Conservation (phyloP, 2,113 vertebrate genomes). For the Accipiter cooperii region DNA sequence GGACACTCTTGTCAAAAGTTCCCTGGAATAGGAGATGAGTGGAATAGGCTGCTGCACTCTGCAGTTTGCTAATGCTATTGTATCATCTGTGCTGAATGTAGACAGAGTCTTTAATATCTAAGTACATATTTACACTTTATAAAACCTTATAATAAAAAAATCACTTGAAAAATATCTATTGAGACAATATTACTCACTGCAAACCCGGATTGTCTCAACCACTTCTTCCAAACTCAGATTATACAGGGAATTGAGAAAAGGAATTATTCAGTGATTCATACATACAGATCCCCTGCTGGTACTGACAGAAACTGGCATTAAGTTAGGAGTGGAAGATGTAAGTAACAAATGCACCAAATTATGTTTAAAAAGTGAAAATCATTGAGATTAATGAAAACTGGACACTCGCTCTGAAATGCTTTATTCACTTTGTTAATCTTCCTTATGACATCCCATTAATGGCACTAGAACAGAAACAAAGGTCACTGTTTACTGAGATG, state of each 20-base stretch:
- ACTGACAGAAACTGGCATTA: background rate
- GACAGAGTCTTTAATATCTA: background rate
- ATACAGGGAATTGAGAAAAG: background rate
- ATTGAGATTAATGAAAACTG: background rate
- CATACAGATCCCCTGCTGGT: background rate
- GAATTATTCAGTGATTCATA: background rate
- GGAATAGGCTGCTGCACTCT: fast-evolving
- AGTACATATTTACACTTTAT: background rate
- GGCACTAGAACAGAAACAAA: background rate
- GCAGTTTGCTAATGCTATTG: background rate
- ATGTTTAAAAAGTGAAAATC: background rate
- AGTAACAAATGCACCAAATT: background rate
- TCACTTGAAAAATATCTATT: background rate
- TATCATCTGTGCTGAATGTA: background rate
- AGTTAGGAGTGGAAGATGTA: background rate
- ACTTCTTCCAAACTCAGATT: background rate
- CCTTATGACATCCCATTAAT: background rate
- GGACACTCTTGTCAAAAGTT: background rate
- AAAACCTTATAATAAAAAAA: background rate
- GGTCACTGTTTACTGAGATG: fast-evolving
- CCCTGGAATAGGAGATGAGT: background rate
- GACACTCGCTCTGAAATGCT: fast-evolving
- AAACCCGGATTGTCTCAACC: background rate
- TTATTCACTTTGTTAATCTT: background rate
- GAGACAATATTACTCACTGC: background rate